phyloP scores from a whole-genome alignment of 2,113 vertebrate species.

The Thamnaconus septentrionalis region DNA sequence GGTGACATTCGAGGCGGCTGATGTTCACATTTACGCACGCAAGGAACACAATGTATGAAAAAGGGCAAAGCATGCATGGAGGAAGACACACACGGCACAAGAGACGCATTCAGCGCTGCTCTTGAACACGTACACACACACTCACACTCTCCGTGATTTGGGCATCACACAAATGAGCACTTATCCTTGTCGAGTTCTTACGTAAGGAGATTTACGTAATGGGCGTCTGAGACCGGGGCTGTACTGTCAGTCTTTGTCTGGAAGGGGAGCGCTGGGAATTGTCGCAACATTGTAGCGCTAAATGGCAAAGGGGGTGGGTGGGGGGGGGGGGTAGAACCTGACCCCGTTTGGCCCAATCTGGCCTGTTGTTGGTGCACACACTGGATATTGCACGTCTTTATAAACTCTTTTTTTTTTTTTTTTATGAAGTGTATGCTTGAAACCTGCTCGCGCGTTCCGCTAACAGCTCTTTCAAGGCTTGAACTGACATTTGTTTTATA shows the following conservation, averaged over 20 bases:
- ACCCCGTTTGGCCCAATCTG: conserved; percentile 29
- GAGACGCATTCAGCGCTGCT: neutral
- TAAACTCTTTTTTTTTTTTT: no score
- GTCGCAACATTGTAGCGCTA: conserved; percentile 25
- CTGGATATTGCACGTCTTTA: no score
- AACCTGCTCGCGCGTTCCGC: no score
- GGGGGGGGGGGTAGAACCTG: conserved; percentile 16
- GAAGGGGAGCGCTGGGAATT: conserved; percentile 15
- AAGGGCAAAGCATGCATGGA: no score
- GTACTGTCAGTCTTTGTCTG: conserved; percentile 52
- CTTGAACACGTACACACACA: neutral
- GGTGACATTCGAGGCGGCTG: conserved; percentile 30
- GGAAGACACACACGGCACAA: neutral
- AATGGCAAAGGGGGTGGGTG: no score
- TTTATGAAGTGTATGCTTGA: no score
- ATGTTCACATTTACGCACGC: conserved; percentile 10
- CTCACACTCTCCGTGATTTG: conserved; percentile 16
- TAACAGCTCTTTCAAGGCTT: no score
- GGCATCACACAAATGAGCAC: conserved; percentile 30
- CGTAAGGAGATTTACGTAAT: conserved; percentile 56
- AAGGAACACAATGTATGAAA: conserved; percentile 5
- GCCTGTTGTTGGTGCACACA: no score
- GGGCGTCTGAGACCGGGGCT: conserved; percentile 31
- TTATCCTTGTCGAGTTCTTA: conserved; percentile 45
- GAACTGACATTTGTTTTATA: no score